Evolutionary conservation across 2,797 vertebrate genomes (phyloP), one percentile per base, ranked within the genome.

Genomic region (Luscinia megarhynchos): DNA sequence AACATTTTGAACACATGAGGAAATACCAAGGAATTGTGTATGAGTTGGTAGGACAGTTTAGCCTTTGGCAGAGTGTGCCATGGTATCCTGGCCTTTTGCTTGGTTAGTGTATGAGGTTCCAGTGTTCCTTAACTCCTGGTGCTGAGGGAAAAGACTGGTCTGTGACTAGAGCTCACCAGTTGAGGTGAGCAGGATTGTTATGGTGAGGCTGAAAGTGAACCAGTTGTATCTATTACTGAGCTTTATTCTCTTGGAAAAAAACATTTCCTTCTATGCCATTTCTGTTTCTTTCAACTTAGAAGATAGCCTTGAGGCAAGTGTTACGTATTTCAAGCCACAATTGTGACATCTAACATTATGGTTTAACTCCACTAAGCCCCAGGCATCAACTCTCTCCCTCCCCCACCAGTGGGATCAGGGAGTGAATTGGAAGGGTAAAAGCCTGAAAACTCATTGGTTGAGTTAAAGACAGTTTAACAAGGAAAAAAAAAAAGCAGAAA

Each of bases 181-280:
- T 58, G 5, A 21, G 23, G 7, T 16, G 36, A 1, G 2, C 34
- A 2, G 3, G 26, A 22, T 15, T 0, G 3, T 17, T 29, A 8
- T 0, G 12, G 45, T 22, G 34, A 40, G 50, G 32, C 57, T 24
- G 53, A 32, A 82, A 72, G 43, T 7, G 30, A 59, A 74, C 43
- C 30, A 36, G 24, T 48, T 4, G 0, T 3, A 1, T 68, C 43
- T 41, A 0, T 45, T 72, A 22, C 17, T 43, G 50, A 76, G 63
- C 26, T 11, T 59, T 46, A n/a, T 20, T 18, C 15, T 75, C n/a
- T 1, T 55, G 58, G 50, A 40, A 72, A 26, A 46, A 46, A 87
- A 59, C 9, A 3, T n/a, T n/a, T 59, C 43, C 8, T 54, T 77
- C 12, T 21, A 2, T 26, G 51, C 4, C 51, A 16, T n/a, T 70